These are phyloP conservation scores for Zaprionus bogoriensis DNA, from an alignment of 2,888 invertebrate genomes.

Conservation along the genomic window DNA sequence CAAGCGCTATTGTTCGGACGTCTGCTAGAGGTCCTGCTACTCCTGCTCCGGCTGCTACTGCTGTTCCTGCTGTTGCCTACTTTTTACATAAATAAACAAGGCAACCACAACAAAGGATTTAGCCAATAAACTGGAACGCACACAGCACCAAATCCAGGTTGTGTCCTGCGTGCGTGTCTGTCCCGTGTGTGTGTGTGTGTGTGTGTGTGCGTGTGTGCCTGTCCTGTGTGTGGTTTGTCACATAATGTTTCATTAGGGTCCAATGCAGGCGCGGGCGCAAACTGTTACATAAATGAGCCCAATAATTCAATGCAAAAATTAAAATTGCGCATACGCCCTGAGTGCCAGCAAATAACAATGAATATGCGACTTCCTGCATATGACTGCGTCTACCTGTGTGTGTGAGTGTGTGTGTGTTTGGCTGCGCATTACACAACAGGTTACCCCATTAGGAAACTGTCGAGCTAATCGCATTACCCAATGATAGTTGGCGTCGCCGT, in stretches of 20 bases:
- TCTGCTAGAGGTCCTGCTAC: background rate
- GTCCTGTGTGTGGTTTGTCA: slow-evolving; percentile 41
- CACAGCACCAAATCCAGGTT: slow-evolving; percentile 13
- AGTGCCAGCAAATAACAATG: slow-evolving; percentile 26
- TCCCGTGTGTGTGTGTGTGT: slow-evolving; percentile 3
- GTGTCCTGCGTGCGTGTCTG: slow-evolving; percentile 12
- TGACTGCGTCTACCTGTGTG: background rate
- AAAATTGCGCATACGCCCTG: slow-evolving; percentile 58
- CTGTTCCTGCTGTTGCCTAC: slow-evolving; percentile 17
- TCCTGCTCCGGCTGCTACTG: background rate
- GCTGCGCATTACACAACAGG: slow-evolving; percentile 17
- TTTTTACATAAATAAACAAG: slow-evolving; percentile 44
- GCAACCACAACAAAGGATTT: slow-evolving; percentile 67
- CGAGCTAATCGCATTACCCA: slow-evolving; percentile 67
- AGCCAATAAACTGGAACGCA: slow-evolving; percentile 47
- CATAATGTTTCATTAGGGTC: slow-evolving; percentile 73
- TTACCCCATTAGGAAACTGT: slow-evolving; percentile 15
- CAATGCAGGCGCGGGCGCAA: slow-evolving; percentile 43
- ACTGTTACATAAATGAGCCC: slow-evolving; percentile 61
- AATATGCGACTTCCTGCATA: slow-evolving; percentile 7
- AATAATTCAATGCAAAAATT: slow-evolving; percentile 69
- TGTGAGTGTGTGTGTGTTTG: background rate
- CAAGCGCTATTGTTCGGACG: slow-evolving; percentile 22
- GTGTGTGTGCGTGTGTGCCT: slow-evolving; percentile 8
- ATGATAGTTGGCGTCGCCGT: slow-evolving; percentile 57